Conservation (phyloP, 2,888 invertebrate genomes). For the Xanthia icteritia region DNA sequence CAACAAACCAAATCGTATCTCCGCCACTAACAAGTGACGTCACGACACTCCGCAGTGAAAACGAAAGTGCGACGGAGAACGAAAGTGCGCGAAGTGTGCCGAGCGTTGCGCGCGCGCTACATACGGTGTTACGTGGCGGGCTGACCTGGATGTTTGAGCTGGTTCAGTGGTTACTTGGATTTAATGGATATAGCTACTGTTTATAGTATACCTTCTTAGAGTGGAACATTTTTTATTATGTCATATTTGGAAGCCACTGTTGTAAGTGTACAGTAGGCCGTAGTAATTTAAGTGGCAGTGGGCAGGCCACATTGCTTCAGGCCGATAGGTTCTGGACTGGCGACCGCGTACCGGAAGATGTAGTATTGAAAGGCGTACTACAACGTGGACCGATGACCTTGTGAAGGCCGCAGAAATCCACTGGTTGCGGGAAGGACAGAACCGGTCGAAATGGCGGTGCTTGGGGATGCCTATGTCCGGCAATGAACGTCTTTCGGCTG, state of each 20-base stretch:
- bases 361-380: no score
- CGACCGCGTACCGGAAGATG: no score
- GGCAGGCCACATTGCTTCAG: no score
- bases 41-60: slow-evolving; percentile 70
- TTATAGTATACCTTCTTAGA: not conserved
- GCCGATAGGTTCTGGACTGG: no score
- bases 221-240: not conserved
- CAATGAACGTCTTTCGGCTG: no score
- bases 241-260: not conserved
- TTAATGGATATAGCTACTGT: slow-evolving; percentile 4
- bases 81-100: slow-evolving; percentile 74
- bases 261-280: no score
- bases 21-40: slow-evolving; percentile 54
- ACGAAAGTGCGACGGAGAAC: slow-evolving; percentile 76
- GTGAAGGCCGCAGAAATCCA: no score
- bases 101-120: slow-evolving; percentile 61
- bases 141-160: slow-evolving; percentile 65
- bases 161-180: slow-evolving; percentile 36
- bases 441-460: no score
- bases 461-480: no score
- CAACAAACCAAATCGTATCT: slow-evolving; percentile 21
- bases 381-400: no score
- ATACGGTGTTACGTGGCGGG: slow-evolving; percentile 61
- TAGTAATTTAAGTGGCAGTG: no score
- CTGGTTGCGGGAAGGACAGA: no score